Percentiles rank a stretch among this genome's conserved stretches.
phyloP scores from a whole-genome alignment of 2,888 invertebrate species.

The Diadromus collaris region DNA sequence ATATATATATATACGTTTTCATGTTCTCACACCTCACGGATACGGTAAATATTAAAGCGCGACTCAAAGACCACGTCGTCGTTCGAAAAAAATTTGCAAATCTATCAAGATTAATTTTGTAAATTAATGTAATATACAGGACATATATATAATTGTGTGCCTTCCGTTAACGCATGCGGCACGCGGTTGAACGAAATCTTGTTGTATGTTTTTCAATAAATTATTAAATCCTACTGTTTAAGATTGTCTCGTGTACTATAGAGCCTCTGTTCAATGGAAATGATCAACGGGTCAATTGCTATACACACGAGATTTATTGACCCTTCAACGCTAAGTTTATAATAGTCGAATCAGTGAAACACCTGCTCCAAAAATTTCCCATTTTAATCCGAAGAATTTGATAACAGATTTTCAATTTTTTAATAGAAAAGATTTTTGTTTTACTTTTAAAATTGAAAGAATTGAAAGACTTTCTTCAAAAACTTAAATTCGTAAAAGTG shows the following conservation, averaged over 20 bases:
- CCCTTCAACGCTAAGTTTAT: too few relatives aligned
- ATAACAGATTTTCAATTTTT: too few relatives aligned
- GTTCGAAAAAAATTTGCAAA: constrained; percentile 45
- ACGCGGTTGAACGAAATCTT: constrained; percentile 77
- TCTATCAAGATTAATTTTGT: constrained; percentile 74
- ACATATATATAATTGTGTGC: constrained; percentile 75
- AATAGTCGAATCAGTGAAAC: too few relatives aligned
- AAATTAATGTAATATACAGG: constrained; percentile 75
- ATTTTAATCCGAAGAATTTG: too few relatives aligned
- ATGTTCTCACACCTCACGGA: constrained; percentile 54
- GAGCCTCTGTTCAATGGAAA: neutral
- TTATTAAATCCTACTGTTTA: constrained; percentile 69
- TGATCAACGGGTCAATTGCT: neutral
- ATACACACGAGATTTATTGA: too few relatives aligned
- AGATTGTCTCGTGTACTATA: constrained; percentile 22
- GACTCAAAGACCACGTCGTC: constrained; percentile 1
- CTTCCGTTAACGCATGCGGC: constrained; percentile 73
- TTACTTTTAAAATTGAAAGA: too few relatives aligned
- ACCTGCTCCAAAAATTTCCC: too few relatives aligned
- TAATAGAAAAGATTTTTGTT: too few relatives aligned
- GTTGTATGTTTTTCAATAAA: constrained; percentile 79
- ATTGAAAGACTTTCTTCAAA: too few relatives aligned
- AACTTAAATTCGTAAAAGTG: too few relatives aligned
- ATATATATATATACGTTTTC: constrained; percentile 48
- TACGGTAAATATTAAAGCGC: constrained; percentile 43